Base-by-base conservation (phyloP, 2,888 invertebrate genomes). In the Bombylius discolor region DNA sequence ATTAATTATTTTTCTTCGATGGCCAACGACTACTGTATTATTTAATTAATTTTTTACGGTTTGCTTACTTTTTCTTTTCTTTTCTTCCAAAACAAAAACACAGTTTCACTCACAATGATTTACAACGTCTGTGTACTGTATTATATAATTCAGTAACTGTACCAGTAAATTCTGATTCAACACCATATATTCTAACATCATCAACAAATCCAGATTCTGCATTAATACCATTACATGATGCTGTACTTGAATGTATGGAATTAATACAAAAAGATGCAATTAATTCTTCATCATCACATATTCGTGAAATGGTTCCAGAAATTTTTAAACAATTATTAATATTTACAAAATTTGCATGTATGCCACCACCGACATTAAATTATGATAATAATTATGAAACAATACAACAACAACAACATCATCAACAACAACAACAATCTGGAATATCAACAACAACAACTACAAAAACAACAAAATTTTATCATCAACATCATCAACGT, bases 241-340 rank as follows among this genome's bases (percentile, higher is more conserved):
- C 89, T 51, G 82, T 89, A 47, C 75, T 93, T 33, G 89, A 91
- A 67, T 87, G 91, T 58, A 84, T 96, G 72, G 91, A 94, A 62
- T 81, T 88, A 34, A 79, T 97, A 53, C 89, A 92, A 67, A 89
- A 91, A 79, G 88, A 87, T 65, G 14, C 31, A 45, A 45, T 48
- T 32, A 42, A 5, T 33, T 8, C 9, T 39, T 42, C n/a, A 13
- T 1, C 36, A 34, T 23, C 23, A 23, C 77, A 78, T 62, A 73
- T 82, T 63, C 78, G 79, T 61, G 78, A 78, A 68, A 81, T 85
- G 79, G 78, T 85, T 59, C 82, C 83, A 52, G 78, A 81, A 58
- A 80, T 86, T 67, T 85, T 85, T 64, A 78, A 79, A 58, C 81
- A 85, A 64, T 70, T 85, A 49, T 67, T 86, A 52, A 77, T 77